These are phyloP conservation scores for Lipotes vexillifer DNA, from an alignment of 2,113 vertebrate species.

Conservation along the genomic window DNA sequence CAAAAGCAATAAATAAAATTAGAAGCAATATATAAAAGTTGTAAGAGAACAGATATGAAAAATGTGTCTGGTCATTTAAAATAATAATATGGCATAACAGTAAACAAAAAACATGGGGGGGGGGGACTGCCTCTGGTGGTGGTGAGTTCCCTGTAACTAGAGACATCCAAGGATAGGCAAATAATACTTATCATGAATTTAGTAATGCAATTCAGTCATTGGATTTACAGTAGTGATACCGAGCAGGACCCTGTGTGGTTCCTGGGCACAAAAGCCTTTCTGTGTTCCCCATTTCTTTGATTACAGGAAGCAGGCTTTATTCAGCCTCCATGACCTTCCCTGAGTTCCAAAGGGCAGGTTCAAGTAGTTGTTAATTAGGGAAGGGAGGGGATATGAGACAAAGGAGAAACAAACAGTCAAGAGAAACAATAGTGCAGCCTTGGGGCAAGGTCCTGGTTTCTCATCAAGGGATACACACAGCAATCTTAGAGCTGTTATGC, in stretches of 20 bases:
- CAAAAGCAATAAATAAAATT: background rate
- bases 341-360: too few relatives aligned
- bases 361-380: too few relatives aligned
- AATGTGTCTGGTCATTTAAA: background rate
- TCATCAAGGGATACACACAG: too few relatives aligned
- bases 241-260: background rate
- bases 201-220: background rate
- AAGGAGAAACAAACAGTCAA: too few relatives aligned
- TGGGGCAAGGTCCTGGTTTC: too few relatives aligned
- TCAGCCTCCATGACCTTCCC: background rate
- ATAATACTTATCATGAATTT: background rate
- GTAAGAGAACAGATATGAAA: background rate
- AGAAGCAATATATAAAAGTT: background rate
- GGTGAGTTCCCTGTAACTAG: background rate
- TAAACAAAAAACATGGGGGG: background rate
- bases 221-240: background rate
- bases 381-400: too few relatives aligned
- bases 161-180: background rate
- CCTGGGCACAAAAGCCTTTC: background rate
- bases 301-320: background rate
- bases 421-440: too few relatives aligned
- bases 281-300: background rate
- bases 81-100: background rate
- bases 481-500: too few relatives aligned
- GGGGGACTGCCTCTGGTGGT: background rate